phyloP scores from a whole-genome alignment of 1,140 invertebrate genomes.

The Contarinia nasturtii region DNA sequence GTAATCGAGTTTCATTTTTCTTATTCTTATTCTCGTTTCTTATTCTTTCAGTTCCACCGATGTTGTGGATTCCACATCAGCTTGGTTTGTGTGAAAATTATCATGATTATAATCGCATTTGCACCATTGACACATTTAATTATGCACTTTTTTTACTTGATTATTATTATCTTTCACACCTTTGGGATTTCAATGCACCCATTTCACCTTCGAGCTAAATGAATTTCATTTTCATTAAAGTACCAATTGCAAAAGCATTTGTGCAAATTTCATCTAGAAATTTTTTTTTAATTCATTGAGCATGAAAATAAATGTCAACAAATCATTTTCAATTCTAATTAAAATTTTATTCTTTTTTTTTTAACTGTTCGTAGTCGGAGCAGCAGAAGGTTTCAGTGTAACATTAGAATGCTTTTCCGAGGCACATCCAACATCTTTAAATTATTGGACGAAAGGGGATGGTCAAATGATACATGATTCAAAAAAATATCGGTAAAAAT shows the following conservation, averaged over 20 bases:
- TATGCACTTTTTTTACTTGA: too few species aligned
- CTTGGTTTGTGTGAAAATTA: conserved; percentile 3
- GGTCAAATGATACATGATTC: conserved; percentile 78
- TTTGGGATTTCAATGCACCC: too few species aligned
- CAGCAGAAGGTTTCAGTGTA: conserved; percentile 57
- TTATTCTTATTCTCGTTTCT: neutral
- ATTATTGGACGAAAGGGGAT: conserved; percentile 79
- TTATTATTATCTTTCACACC: too few species aligned
- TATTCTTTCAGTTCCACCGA: conserved; percentile 15
- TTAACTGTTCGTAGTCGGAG: conserved; percentile 42
- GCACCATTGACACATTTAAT: too few species aligned
- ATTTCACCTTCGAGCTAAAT: too few species aligned
- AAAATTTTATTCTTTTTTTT: conserved; percentile 20
- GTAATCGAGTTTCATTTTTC: conserved; percentile 1
- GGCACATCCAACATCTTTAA: conserved; percentile 74
- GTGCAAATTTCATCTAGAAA: too few species aligned
- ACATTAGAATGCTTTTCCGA: conserved; percentile 78
- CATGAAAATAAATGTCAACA: too few species aligned
- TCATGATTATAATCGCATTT: too few species aligned
- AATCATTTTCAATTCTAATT: too few species aligned
- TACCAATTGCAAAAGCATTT: too few species aligned
- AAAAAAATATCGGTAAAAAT: conserved; percentile 44
- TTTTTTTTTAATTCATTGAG: too few species aligned
- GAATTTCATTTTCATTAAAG: too few species aligned
- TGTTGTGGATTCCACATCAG: conserved; percentile 23